phyloP scores from a whole-genome alignment of 1,140 invertebrate genomes.

The Asbolus verrucosus region DNA sequence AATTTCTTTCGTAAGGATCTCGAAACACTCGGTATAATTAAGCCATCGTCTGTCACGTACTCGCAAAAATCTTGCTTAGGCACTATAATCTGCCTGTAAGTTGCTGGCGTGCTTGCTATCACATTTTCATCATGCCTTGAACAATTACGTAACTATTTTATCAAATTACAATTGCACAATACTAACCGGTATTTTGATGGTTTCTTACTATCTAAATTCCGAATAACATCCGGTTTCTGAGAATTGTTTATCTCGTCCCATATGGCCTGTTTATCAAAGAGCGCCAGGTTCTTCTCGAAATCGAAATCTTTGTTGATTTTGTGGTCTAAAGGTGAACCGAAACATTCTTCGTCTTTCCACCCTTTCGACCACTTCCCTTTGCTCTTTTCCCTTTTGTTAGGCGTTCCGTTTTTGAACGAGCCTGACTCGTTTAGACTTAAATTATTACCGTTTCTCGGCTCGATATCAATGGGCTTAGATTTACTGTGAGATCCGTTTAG shows the following conservation, averaged over 20 bases:
- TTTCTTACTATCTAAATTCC: conserved; percentile 58
- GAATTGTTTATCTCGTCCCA: conserved; percentile 80
- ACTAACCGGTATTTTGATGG: conserved; percentile 60
- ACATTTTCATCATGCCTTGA: conserved; percentile 88
- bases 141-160: too few relatives aligned
- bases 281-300: conserved; percentile 92
- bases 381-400: conserved; percentile 66
- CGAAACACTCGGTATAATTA: conserved; percentile 83
- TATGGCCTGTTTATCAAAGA: conserved; percentile 88
- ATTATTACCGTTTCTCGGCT: conserved; percentile 48
- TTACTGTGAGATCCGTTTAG: conserved; percentile 46
- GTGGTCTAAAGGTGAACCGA: conserved; percentile 68
- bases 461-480: conserved; percentile 62
- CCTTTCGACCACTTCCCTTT: conserved; percentile 59
- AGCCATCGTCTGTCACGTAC: conserved; percentile 85
- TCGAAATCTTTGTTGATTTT: conserved; percentile 82
- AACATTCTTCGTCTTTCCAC: conserved; percentile 68
- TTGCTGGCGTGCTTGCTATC: conserved; percentile 74
- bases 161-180: too few relatives aligned
- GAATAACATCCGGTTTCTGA: conserved; percentile 76
- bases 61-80: conserved; percentile 73
- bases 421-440: conserved; percentile 49
- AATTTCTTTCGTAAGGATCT: conserved; percentile 74
- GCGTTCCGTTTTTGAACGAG: conserved; percentile 61
- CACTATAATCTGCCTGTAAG: conserved; percentile 78